Conservation (phyloP, 2,113 vertebrate genomes). For the Apus apus region DNA sequence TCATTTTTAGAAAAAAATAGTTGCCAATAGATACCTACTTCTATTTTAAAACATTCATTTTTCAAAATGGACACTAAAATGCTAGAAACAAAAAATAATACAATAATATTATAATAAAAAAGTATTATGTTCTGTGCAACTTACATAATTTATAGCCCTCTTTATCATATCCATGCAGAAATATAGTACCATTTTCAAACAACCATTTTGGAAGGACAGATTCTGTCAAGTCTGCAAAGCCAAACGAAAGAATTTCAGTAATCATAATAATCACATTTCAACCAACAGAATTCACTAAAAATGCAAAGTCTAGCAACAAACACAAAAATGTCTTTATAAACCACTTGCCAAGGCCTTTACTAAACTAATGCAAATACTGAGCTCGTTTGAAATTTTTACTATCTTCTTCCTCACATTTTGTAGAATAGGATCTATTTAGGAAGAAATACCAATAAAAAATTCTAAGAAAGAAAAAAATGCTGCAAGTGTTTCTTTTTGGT, state of each 20-base stretch:
- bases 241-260: conserved; percentile 27
- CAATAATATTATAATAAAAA: not conserved
- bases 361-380: not conserved
- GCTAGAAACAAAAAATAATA: not conserved
- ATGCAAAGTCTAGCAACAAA: not conserved
- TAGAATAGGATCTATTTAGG: not conserved
- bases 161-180: conserved; percentile 96
- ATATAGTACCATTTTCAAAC: conserved; percentile 89
- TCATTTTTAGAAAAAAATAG: not conserved
- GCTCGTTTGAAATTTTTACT: not conserved
- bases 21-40: not conserved
- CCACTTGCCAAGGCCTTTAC: not conserved
- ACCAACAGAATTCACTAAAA: not conserved
- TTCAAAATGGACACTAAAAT: not conserved
- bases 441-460: not conserved
- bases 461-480: not conserved
- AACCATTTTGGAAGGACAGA: conserved; percentile 88
- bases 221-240: conserved; percentile 89
- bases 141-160: conserved; percentile 96
- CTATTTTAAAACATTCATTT: not conserved
- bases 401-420: not conserved
- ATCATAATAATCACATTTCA: not conserved
- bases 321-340: not conserved
- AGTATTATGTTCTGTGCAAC: conserved; percentile 44
- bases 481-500: not conserved